phyloP scores from a whole-genome alignment of 2,113 vertebrate genomes.

The Gadus chalcogrammus region DNA sequence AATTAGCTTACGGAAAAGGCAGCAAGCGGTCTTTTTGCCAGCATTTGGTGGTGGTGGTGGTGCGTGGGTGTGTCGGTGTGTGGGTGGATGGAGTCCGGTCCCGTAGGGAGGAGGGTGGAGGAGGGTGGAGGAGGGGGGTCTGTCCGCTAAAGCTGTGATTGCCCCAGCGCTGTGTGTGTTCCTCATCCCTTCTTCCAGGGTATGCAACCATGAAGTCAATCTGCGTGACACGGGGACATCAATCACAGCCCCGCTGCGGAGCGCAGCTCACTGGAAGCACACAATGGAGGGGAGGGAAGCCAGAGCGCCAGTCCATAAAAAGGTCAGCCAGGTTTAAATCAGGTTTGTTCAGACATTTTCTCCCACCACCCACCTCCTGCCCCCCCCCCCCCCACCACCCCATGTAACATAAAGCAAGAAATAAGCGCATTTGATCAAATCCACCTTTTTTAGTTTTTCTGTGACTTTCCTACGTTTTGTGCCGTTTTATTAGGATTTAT shows the following conservation, averaged over 20 bases:
- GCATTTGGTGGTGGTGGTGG: no score
- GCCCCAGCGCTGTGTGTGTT: constrained; percentile 33
- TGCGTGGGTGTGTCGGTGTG: constrained; percentile 11
- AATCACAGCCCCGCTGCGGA: constrained; percentile 64
- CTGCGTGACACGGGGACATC: constrained; percentile 63
- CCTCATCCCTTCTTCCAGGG: constrained; percentile 62
- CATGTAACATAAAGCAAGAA: constrained; percentile 1
- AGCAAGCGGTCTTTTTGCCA: background rate
- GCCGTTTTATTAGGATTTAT: constrained; percentile 15
- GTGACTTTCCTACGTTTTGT: background rate
- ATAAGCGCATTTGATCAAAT: constrained; percentile 31
- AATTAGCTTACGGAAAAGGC: background rate
- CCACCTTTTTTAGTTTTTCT: constrained; percentile 21
- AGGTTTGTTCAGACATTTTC: constrained; percentile 2
- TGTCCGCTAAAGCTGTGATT: constrained; percentile 35
- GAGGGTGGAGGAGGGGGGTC: constrained; percentile 37
- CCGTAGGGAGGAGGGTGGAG: constrained; percentile 26
- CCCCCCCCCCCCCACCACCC: no score
- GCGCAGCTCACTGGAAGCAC: constrained; percentile 50
- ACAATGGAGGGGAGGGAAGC: constrained; percentile 13
- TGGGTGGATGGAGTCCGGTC: constrained; percentile 25
- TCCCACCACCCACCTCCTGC: background rate
- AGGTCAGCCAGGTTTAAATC: constrained; percentile 10
- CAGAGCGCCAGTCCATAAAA: constrained; percentile 19
- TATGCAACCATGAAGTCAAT: constrained; percentile 69